A percentile compares a stretch with the other conserved stretches of the same genome.
These are phyloP conservation scores for Martes martes DNA, from an alignment of 2,113 vertebrate genomes.

Conservation along the genomic window DNA sequence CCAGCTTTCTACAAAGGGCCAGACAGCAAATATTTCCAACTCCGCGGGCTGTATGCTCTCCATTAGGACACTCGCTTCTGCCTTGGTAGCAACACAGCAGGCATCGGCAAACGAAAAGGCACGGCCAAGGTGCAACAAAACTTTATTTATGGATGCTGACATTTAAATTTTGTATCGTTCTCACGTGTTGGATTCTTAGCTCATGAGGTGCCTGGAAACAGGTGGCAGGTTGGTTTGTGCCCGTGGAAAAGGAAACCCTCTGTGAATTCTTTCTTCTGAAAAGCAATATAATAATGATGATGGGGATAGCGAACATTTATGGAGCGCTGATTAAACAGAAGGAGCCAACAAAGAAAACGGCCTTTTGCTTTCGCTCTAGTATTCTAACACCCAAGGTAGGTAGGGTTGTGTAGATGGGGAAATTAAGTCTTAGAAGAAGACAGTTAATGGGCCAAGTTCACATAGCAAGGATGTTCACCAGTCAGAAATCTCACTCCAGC, in stretches of 20 bases:
- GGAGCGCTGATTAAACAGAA: too few species aligned
- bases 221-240: not conserved
- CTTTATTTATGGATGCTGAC: not conserved
- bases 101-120: rapidly evolving
- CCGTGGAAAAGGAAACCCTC: not conserved
- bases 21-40: not conserved
- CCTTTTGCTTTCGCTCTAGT: not conserved
- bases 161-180: not conserved
- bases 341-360: not conserved
- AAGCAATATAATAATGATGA: not conserved
- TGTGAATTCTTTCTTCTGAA: not conserved
- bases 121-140: not conserved
- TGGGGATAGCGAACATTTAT: not conserved
- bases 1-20: not conserved
- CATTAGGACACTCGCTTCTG: rapidly evolving
- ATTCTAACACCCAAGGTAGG: too few species aligned
- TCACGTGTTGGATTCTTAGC: not conserved
- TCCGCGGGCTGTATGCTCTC: rapidly evolving
- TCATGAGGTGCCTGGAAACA: not conserved
- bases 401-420: not conserved
- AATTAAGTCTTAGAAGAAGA: not conserved
- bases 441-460: not conserved
- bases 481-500: not conserved
- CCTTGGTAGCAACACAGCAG: rapidly evolving
- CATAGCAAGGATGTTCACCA: not conserved